Percentiles rank a stretch among this genome's conserved stretches.
These are phyloP conservation scores for Polyommatus iphigenia DNA, from an alignment of 2,888 invertebrate species.

Conservation along the genomic window DNA sequence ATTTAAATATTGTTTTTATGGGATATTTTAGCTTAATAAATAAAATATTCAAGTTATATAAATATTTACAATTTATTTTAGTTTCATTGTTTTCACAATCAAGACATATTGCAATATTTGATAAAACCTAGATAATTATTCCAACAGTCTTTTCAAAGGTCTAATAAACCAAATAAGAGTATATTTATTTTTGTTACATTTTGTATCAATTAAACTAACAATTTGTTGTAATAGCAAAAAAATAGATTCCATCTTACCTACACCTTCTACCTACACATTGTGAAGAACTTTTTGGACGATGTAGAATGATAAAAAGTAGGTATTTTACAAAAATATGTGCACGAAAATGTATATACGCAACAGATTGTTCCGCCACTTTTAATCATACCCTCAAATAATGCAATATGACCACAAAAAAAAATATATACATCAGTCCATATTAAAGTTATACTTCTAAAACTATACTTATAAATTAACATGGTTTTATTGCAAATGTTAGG, in stretches of 20 bases:
- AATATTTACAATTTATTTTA: constrained; percentile 72
- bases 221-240: not conserved
- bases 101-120: constrained; percentile 44
- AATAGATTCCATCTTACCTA: not conserved
- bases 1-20: not conserved
- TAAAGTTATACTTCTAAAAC: constrained; percentile 36
- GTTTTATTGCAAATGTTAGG: constrained; percentile 22
- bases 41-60: constrained; percentile 50
- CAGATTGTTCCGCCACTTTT: not conserved
- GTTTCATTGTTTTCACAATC: constrained; percentile 50
- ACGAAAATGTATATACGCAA: not conserved
- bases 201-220: not conserved
- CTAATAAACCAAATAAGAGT: not conserved
- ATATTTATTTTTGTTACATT: not conserved
- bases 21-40: not conserved
- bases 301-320: not conserved
- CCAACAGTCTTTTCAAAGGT: constrained; percentile 33
- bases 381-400: constrained; percentile 45
- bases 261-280: not conserved
- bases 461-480: constrained; percentile 34
- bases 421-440: constrained; percentile 52
- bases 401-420: constrained; percentile 46
- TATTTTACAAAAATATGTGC: not conserved
- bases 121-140: constrained; percentile 35
- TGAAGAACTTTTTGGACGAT: not conserved